A percentile compares a stretch with the other conserved stretches of the same genome.
These are phyloP conservation scores for Loris lydekkerianus DNA, from an alignment of 2,797 vertebrate genomes.

Conservation along the genomic window DNA sequence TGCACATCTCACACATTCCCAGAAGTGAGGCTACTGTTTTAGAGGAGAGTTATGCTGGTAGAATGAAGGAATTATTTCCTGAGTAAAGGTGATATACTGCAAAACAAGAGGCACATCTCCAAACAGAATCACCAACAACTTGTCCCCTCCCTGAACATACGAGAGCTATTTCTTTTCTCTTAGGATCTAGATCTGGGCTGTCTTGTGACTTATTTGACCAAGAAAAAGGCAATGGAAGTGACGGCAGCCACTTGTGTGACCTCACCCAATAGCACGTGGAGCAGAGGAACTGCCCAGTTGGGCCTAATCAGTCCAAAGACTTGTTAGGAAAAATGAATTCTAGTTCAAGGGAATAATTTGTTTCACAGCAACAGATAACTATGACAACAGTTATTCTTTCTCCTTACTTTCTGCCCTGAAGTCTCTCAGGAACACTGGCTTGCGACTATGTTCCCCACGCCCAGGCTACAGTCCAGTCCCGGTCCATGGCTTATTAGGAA, in stretches of 20 bases:
- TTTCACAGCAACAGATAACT: slow-evolving; percentile 5
- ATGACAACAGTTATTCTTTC: not conserved
- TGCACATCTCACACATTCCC: not conserved
- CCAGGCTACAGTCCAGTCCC: too few species aligned
- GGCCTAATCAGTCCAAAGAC: not conserved
- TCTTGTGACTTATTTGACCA: not conserved
- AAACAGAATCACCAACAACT: not conserved
- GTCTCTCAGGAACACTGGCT: not conserved
- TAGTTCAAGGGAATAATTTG: not conserved
- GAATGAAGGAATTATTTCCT: not conserved
- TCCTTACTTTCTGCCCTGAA: slow-evolving; percentile 16
- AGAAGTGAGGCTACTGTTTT: not conserved
- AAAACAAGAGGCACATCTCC: not conserved
- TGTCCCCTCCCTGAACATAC: not conserved
- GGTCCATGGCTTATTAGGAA: too few species aligned
- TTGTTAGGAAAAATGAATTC: not conserved
- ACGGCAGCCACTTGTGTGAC: not conserved
- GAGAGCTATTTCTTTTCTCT: not conserved
- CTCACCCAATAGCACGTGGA: not conserved
- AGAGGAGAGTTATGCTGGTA: not conserved
- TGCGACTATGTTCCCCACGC: too few species aligned
- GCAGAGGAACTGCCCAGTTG: not conserved
- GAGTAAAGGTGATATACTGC: not conserved
- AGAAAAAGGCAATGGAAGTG: not conserved
- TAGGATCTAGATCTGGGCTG: not conserved